Evolutionary conservation across 2,113 vertebrate genomes (phyloP).

Genomic region (Ploceus nigricollis): DNA sequence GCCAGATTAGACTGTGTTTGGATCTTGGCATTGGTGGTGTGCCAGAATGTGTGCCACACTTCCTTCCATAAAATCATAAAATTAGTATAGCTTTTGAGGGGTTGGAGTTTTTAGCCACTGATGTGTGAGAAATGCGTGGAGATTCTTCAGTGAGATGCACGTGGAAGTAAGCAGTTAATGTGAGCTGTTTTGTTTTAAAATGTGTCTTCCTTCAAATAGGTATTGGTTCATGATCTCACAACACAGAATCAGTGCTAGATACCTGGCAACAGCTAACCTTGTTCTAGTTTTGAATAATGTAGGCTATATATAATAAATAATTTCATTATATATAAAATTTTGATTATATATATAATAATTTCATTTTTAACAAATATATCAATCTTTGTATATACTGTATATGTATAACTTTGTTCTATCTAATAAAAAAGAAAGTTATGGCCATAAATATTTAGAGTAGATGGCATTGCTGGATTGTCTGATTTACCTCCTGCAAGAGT

Average conservation of each 20-base stretch:
- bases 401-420: neutral
- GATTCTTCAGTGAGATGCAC: neutral
- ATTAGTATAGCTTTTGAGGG: neutral
- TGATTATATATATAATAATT: neutral
- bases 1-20: neutral
- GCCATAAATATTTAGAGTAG: neutral
- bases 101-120: neutral
- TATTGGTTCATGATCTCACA: neutral
- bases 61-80: neutral
- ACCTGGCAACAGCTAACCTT: neutral
- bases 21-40: neutral
- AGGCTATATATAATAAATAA: neutral
- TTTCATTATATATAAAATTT: neutral
- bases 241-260: neutral
- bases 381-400: neutral
- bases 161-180: neutral
- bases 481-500: neutral
- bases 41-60: neutral
- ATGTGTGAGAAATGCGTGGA: neutral
- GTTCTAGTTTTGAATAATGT: neutral
- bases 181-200: neutral
- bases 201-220: neutral
- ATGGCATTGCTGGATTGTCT: neutral
- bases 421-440: neutral
- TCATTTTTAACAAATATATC: neutral